A percentile compares a stretch with the other conserved stretches of the same genome.
These are phyloP conservation scores for Drosophila parthenogenetica DNA, from an alignment of 2,888 invertebrate genomes.

Conservation along the genomic window DNA sequence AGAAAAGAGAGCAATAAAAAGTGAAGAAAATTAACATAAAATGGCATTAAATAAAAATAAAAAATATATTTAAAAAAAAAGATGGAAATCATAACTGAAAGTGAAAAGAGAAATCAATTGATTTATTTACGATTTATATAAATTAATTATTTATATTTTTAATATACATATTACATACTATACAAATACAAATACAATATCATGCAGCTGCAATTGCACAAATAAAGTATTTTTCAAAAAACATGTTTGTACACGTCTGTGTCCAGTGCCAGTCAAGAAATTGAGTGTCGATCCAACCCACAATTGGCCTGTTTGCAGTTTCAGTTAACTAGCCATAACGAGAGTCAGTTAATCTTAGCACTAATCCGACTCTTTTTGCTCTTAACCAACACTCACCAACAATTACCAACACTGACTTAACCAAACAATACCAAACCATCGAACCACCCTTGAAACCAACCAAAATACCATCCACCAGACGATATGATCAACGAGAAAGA, in stretches of 20 bases:
- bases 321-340: constrained; percentile 45
- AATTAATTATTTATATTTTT: constrained; percentile 82
- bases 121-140: constrained; percentile 82
- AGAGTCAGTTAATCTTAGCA: constrained; percentile 37
- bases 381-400: constrained; percentile 24
- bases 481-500: constrained; percentile 95
- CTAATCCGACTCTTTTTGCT: constrained; percentile 59
- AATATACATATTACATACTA: constrained; percentile 68
- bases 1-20: constrained; percentile 33
- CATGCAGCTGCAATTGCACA: constrained; percentile 83
- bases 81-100: constrained; percentile 6
- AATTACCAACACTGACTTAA: neutral
- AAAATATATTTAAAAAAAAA: neutral
- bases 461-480: constrained; percentile 88
- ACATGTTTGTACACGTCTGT: neutral
- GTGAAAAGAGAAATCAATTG: constrained; percentile 51
- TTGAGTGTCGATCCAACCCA: constrained; percentile 23
- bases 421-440: constrained; percentile 26
- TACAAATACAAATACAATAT: constrained; percentile 71
- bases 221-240: constrained; percentile 82
- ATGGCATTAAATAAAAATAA: constrained; percentile 42
- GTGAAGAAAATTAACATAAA: constrained; percentile 29
- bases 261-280: neutral
- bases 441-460: constrained; percentile 1
- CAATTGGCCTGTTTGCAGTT: constrained; percentile 43